These are phyloP conservation scores for Disparrhopalites patrizii DNA, from an alignment of 2,888 invertebrate species.

Conservation along the genomic window DNA sequence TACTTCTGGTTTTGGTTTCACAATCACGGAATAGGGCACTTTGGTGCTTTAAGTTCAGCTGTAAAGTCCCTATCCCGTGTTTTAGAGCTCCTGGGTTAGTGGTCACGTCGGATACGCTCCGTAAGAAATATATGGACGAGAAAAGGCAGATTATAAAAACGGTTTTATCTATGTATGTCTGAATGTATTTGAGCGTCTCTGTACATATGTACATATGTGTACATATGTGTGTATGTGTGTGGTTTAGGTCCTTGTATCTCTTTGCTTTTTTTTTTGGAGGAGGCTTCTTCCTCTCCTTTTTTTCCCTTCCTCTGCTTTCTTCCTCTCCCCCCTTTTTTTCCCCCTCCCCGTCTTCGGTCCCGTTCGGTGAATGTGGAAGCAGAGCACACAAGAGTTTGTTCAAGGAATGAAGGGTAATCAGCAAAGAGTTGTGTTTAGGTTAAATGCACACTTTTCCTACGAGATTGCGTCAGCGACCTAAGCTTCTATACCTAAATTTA, in stretches of 20 bases:
- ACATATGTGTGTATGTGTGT: background rate
- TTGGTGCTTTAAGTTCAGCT: no score
- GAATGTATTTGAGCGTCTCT: no score
- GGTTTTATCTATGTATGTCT: no score
- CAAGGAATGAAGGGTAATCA: slow-evolving; percentile 24
- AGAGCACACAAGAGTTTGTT: background rate
- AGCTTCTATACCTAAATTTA: slow-evolving; percentile 41
- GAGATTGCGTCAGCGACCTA: slow-evolving; percentile 43
- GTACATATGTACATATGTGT: no score
- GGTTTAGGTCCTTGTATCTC: background rate
- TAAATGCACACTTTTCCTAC: slow-evolving; percentile 13
- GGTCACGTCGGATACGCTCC: background rate
- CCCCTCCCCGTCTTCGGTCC: background rate
- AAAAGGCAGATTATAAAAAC: background rate
- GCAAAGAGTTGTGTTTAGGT: slow-evolving; percentile 11
- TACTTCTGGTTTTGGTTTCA: no score
- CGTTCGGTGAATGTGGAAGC: background rate
- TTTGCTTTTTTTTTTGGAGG: background rate
- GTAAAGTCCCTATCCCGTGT: no score
- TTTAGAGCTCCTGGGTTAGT: background rate
- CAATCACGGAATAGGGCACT: no score
- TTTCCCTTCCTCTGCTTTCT: background rate
- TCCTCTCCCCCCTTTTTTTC: no score
- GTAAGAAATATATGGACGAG: background rate
- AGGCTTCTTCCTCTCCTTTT: background rate